phyloP scores from a whole-genome alignment of 2,888 invertebrate species.

The Andricus curvator region DNA sequence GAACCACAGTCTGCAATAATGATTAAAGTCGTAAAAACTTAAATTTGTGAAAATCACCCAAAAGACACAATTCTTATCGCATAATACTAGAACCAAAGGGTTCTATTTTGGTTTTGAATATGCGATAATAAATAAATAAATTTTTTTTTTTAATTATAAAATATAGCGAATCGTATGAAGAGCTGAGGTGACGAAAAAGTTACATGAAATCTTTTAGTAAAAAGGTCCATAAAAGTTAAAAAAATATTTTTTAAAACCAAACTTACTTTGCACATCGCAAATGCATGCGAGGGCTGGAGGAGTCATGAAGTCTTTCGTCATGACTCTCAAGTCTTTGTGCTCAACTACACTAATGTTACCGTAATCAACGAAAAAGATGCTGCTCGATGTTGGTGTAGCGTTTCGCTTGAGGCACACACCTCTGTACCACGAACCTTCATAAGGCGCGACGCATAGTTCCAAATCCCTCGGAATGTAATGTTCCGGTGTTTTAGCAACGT shows the following conservation, averaged over 20 bases:
- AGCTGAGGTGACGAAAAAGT: too few relatives aligned
- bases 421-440: constrained; percentile 68
- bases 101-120: not conserved
- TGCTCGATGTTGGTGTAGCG: constrained; percentile 51
- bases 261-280: constrained; percentile 66
- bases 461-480: constrained; percentile 70
- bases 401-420: constrained; percentile 63
- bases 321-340: constrained; percentile 69
- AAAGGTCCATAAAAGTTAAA: not conserved
- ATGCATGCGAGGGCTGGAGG: constrained; percentile 60
- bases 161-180: not conserved
- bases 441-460: constrained; percentile 73
- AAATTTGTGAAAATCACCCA: too few relatives aligned
- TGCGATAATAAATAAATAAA: not conserved
- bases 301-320: constrained; percentile 70
- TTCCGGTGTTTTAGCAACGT: constrained; percentile 59
- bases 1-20: too few relatives aligned
- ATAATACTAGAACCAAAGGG: too few relatives aligned
- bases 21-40: too few relatives aligned
- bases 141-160: not conserved
- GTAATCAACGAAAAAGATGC: constrained; percentile 71
- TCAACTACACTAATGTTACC: constrained; percentile 68
- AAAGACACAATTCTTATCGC: too few relatives aligned
- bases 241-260: constrained; percentile 20
- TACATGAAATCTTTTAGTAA: too few relatives aligned